These are phyloP conservation scores for Pachypeltis micranthus DNA, from an alignment of 1,140 invertebrate genomes.

Conservation along the genomic window DNA sequence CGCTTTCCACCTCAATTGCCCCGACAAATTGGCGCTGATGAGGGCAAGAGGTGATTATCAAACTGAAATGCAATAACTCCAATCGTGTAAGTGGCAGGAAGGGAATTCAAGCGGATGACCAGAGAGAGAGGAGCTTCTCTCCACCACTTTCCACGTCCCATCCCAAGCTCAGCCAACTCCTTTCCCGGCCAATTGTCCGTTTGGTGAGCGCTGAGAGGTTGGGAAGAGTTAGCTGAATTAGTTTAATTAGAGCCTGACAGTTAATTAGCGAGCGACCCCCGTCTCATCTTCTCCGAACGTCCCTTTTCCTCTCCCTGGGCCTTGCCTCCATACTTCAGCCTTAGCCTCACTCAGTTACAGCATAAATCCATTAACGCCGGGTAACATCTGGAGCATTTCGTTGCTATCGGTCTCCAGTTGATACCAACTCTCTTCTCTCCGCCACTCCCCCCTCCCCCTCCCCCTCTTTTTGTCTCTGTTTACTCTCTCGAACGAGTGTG, in stretches of 20 bases:
- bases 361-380: background rate
- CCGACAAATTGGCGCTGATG: too few relatives aligned
- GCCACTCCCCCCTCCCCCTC: background rate
- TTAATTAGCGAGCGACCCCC: constrained; percentile 1
- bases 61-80: too few relatives aligned
- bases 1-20: too few relatives aligned
- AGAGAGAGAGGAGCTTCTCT: too few relatives aligned
- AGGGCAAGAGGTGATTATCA: too few relatives aligned
- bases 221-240: background rate
- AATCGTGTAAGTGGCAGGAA: background rate
- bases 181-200: too few relatives aligned
- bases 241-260: background rate
- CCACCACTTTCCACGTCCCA: background rate
- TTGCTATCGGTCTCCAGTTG: background rate
- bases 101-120: background rate
- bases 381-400: background rate
- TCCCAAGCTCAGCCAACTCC: background rate
- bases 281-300: background rate
- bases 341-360: background rate
- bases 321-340: background rate
- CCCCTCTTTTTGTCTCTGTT: background rate
- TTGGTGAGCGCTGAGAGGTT: too few relatives aligned
- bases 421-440: background rate
- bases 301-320: background rate
- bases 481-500: too few relatives aligned